Conservation (phyloP, 2,888 invertebrate genomes). For the Nomada ferruginata region DNA sequence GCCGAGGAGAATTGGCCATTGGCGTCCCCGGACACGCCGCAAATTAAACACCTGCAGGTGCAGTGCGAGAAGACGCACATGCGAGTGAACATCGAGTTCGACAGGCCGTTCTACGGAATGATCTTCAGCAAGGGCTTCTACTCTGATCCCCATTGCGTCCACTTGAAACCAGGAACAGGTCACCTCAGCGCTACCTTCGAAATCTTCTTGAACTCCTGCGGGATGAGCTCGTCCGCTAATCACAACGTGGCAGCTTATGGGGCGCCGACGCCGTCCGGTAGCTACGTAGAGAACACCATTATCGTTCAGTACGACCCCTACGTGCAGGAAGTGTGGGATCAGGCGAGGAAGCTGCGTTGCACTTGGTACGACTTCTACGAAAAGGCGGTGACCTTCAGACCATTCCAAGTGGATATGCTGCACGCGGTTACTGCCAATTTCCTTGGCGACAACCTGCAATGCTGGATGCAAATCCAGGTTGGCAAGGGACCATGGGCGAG, state of each 20-base stretch:
- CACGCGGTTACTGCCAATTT: constrained; percentile 98
- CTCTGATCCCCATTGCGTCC: constrained; percentile 96
- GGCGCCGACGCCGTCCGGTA: constrained; percentile 95
- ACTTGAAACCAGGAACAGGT: constrained; percentile 95
- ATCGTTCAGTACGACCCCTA: constrained; percentile 98
- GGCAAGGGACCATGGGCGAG: constrained; percentile 99
- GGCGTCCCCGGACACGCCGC: constrained; percentile 94
- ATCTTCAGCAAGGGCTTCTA: constrained; percentile 98
- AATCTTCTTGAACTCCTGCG: constrained; percentile 96
- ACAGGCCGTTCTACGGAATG: constrained; percentile 97
- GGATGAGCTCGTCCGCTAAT: constrained; percentile 96
- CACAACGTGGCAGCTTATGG: constrained; percentile 94
- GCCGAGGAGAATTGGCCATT: constrained; percentile 95
- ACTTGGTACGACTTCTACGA: constrained; percentile 99
- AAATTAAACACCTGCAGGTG: constrained; percentile 96
- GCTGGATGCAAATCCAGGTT: constrained; percentile 99
- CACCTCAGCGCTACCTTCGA: constrained; percentile 96
- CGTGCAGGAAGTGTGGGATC: constrained; percentile 98
- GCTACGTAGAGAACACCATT: constrained; percentile 97
- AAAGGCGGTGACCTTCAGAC: constrained; percentile 96
- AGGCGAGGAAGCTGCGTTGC: constrained; percentile 95
- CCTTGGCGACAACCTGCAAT: constrained; percentile 96
- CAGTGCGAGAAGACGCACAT: constrained; percentile 98
- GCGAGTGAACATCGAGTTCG: constrained; percentile 97
- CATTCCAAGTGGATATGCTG: constrained; percentile 98